Conservation (phyloP, 1,140 invertebrate species). For the Drosophila guanche region DNA sequence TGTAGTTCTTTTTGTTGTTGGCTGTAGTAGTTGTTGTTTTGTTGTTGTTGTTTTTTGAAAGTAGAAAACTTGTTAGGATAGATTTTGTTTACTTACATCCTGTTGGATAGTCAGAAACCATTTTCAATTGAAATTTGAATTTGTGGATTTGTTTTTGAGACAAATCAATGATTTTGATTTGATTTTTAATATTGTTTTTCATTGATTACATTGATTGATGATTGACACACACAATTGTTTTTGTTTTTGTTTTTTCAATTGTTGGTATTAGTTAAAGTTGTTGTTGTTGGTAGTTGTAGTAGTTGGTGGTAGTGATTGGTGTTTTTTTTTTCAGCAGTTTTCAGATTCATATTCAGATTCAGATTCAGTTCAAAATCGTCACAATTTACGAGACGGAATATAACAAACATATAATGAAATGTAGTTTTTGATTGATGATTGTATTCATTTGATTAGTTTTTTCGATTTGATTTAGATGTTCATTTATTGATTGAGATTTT, state of each 20-base stretch:
- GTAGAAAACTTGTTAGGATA: conserved; percentile 43
- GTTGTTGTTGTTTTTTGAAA: conserved; percentile 35
- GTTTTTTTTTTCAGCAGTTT: conserved; percentile 48
- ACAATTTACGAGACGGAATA: conserved; percentile 35
- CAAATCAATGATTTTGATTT: conserved; percentile 63
- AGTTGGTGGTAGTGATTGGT: conserved; percentile 40
- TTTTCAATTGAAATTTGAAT: conserved; percentile 59
- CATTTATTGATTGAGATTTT: conserved; percentile 33
- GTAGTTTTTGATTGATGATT: conserved; percentile 27
- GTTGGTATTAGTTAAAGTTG: conserved; percentile 44
- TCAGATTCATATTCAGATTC: conserved; percentile 39
- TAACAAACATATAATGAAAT: conserved; percentile 21
- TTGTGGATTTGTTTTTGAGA: conserved; percentile 50
- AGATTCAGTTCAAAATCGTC: conserved; percentile 34
- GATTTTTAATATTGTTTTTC: conserved; percentile 20
- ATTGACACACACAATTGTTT: conserved; percentile 32
- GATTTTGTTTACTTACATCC: conserved; percentile 73
- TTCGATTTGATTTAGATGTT: conserved; percentile 20
- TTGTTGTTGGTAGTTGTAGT: conserved; percentile 40
- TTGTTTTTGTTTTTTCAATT: conserved; percentile 40
- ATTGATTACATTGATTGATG: conserved; percentile 33
- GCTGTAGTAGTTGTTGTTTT: conserved; percentile 20
- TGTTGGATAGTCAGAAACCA: conserved; percentile 70
- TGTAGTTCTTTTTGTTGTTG: conserved; percentile 18
- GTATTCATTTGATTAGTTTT: conserved; percentile 24